Percentiles rank a stretch among this genome's conserved stretches.
Conservation (phyloP, 2,888 invertebrate genomes). For the Oscheius myriophilus region DNA sequence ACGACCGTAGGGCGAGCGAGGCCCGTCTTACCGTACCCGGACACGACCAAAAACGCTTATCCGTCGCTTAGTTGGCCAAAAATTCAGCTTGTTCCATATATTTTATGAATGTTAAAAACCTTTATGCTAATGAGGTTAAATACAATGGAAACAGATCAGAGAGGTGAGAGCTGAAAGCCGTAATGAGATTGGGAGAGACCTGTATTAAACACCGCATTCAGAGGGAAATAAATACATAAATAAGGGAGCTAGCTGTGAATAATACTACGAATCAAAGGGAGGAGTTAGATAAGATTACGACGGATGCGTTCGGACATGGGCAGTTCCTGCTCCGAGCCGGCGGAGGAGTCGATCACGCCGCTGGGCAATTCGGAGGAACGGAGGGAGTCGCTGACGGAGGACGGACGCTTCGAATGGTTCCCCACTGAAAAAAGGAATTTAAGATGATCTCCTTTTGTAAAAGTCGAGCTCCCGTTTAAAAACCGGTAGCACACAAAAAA, state of each 20-base stretch:
- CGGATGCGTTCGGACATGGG: conserved; percentile 8
- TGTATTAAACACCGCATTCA: conserved; percentile 4
- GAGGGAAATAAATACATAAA: neutral
- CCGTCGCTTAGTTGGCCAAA: conserved; percentile 5
- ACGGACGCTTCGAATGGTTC: neutral
- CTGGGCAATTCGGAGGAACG: conserved; percentile 10
- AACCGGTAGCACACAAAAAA: no score
- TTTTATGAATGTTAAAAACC: no score
- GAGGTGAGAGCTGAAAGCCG: no score
- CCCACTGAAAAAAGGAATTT: no score
- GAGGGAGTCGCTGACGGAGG: conserved; percentile 7
- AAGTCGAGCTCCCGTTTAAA: no score
- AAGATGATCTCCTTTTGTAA: no score
- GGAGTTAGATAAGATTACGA: neutral
- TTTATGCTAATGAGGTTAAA: no score
- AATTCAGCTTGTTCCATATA: no score
- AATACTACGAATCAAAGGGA: neutral
- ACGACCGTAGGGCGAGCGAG: conserved; percentile 21
- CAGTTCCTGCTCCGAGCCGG: conserved; percentile 8
- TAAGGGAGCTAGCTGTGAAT: neutral
- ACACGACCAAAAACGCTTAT: conserved; percentile 22
- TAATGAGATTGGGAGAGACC: neutral
- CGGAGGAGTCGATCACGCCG: conserved; percentile 8
- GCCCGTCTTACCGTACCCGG: conserved; percentile 15
- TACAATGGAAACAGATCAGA: no score